phyloP scores from a whole-genome alignment of 2,888 invertebrate genomes.

The Horisme vitalbata region DNA sequence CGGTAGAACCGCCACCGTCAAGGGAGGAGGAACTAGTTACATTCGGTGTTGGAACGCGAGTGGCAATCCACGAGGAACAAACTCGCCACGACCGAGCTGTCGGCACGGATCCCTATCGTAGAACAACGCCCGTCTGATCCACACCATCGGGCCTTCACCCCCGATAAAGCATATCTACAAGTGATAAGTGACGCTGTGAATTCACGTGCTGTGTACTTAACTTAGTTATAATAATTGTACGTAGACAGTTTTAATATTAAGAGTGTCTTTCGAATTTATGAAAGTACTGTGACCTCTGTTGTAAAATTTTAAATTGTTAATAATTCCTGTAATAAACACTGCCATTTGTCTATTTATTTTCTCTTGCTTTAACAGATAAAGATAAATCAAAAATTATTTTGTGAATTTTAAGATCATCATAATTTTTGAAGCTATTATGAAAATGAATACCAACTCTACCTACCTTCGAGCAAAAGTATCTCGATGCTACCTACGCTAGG shows the following conservation, averaged over 20 bases:
- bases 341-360: conserved; percentile 69
- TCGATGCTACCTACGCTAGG: no score
- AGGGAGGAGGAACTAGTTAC: conserved; percentile 87
- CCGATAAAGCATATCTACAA: conserved; percentile 77
- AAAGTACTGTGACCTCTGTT: conserved; percentile 67
- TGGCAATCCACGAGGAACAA: conserved; percentile 50
- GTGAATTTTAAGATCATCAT: no score
- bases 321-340: conserved; percentile 76
- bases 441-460: no score
- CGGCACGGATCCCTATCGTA: conserved; percentile 80
- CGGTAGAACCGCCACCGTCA: conserved; percentile 84
- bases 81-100: conserved; percentile 74
- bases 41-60: conserved; percentile 84
- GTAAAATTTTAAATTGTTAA: conserved; percentile 74
- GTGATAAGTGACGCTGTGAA: conserved; percentile 68
- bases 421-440: no score
- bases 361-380: no score
- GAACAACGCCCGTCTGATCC: conserved; percentile 84
- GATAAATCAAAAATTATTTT: no score
- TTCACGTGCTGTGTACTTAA: conserved; percentile 52
- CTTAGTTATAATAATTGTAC: conserved; percentile 50
- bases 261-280: conserved; percentile 74
- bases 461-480: no score
- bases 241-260: conserved; percentile 52
- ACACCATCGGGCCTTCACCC: conserved; percentile 46